Percentiles rank a stretch among this genome's conserved stretches.
These are phyloP conservation scores for Odontamblyopus rebecca DNA, from an alignment of 2,797 vertebrate species.

Conservation along the genomic window DNA sequence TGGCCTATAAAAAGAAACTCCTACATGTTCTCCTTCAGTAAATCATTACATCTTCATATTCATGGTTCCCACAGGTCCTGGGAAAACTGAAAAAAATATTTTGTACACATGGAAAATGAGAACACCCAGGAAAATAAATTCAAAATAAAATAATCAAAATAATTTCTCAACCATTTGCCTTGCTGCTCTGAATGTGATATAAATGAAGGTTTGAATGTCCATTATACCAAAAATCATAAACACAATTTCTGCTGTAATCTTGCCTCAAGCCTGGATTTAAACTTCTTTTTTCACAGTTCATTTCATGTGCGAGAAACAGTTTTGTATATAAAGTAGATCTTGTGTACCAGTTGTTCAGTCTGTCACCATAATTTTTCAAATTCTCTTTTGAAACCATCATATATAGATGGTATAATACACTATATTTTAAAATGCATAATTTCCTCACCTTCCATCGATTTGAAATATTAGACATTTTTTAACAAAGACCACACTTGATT, in stretches of 20 bases:
- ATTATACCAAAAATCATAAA: neutral
- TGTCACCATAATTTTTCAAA: conserved; percentile 23
- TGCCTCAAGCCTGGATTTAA: neutral
- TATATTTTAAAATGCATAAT: conserved; percentile 34
- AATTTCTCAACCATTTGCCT: neutral
- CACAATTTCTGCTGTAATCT: neutral
- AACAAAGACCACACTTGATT: neutral
- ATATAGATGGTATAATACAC: neutral
- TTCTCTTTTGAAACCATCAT: conserved; percentile 30
- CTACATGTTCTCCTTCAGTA: conserved; percentile 17
- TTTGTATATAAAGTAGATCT: conserved; percentile 24
- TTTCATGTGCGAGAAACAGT: neutral
- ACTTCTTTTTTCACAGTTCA: neutral
- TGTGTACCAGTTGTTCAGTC: conserved; percentile 28
- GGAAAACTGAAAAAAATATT: neutral
- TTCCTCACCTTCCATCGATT: neutral
- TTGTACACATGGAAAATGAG: neutral
- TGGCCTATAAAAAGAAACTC: conserved; percentile 17
- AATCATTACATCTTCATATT: conserved; percentile 18
- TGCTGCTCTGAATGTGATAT: neutral
- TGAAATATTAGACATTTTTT: neutral
- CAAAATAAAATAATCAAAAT: neutral
- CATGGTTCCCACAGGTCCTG: neutral
- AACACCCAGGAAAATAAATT: neutral
- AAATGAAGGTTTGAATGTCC: neutral